Base-by-base conservation (phyloP, 2,797 vertebrate species). In the Eulemur mongoz region DNA sequence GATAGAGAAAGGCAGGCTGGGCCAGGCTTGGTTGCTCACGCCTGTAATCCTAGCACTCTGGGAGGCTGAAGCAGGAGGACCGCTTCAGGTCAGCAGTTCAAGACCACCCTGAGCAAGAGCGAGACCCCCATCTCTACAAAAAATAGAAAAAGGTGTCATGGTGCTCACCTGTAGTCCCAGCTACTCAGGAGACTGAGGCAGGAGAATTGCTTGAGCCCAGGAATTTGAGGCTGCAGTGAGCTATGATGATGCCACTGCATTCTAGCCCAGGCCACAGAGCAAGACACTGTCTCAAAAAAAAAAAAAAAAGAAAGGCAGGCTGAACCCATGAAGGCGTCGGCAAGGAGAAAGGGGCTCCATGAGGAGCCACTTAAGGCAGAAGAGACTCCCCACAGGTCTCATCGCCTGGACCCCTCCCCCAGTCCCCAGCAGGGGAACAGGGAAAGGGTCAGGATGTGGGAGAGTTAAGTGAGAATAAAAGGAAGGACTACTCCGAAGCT, bases 391-490 rank as follows among this genome's bases (percentile, higher is more conserved):
- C 32, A n/a, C 22, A 52, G 69, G 35, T 65, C 23, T 69, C 69
- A 18, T 45, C 7, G 32, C 18, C 15, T 59, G 75, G 38, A 35
- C 48, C 10, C 57, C 4, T 40, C 43, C 27, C 25, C 48, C 0
- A 35, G 25, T 3, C 30, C 1, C 1, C 14, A 20, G 9, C 22
- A 27, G 59, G 20, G 5, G 8, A 13, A 35, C 2, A 23, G 2
- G 0, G 1, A 13, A 43, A 57, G 20, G 5, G 17, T 23, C 25
- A 30, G n/a, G n/a, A 73, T 9, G 17, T 5, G 0, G 17, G 2
- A 32, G 40, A 45, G 15, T 14, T 38, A 72, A 40, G 18, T 10
- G 27, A 38, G 40, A 57, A 3, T 1, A 40, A 23, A 38, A 18
- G 15, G 7, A 81, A 61, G 30, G 50, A n/a, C 11, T 50, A 13